Conservation (phyloP, 2,113 vertebrate genomes). For the Poeciliopsis occidentalis region DNA sequence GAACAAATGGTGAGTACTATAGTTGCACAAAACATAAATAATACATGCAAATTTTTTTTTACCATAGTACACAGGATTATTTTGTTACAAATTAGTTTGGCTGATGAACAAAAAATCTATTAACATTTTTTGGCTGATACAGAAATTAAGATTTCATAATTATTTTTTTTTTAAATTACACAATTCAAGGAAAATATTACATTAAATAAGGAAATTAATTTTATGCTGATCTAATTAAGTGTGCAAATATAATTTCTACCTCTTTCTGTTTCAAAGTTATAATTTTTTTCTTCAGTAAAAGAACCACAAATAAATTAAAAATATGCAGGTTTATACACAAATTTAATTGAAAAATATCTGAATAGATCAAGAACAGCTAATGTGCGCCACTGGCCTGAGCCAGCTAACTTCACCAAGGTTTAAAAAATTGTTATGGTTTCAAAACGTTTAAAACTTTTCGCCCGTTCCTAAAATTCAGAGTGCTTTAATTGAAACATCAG, state of each 20-base stretch:
- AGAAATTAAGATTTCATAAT: neutral
- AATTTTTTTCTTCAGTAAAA: neutral
- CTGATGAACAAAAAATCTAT: neutral
- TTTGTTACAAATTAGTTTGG: neutral
- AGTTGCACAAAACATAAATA: neutral
- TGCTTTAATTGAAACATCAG: neutral
- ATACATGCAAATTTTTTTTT: neutral
- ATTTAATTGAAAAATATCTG: neutral
- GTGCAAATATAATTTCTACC: neutral
- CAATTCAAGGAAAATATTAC: neutral
- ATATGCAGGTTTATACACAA: neutral
- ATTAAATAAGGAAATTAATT: neutral
- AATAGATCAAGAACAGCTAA: neutral
- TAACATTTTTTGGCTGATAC: neutral
- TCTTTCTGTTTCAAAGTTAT: neutral
- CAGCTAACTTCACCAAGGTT: neutral
- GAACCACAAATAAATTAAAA: neutral
- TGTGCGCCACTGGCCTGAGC: too few species aligned
- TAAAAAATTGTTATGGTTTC: neutral
- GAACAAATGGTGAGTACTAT: neutral
- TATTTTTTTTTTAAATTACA: neutral
- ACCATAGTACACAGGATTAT: neutral
- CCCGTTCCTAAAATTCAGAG: neutral
- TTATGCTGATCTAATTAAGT: neutral
- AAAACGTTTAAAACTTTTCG: neutral